A percentile compares a stretch with the other conserved stretches of the same genome.
Conservation (phyloP, 2,888 invertebrate species). For the Stenichneumon culpator region DNA sequence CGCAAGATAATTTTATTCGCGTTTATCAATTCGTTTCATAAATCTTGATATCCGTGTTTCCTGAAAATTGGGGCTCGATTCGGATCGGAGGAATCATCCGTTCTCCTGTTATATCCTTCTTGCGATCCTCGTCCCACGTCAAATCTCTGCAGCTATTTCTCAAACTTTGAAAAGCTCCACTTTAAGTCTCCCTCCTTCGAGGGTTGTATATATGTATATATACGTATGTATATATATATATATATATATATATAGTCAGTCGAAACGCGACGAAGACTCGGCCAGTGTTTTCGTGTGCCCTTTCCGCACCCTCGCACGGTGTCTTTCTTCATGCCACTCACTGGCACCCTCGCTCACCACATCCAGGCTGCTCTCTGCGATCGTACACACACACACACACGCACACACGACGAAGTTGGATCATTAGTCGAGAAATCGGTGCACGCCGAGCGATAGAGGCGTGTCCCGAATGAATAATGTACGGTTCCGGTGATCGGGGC, state of each 20-base stretch:
- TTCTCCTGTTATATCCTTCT: conserved; percentile 33
- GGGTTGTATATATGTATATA: not conserved
- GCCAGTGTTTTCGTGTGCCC: conserved; percentile 45
- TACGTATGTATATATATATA: conserved; percentile 15
- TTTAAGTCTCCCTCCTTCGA: conserved; percentile 12
- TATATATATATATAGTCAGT: conserved; percentile 15
- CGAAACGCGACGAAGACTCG: conserved; percentile 33
- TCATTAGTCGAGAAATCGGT: conserved; percentile 70
- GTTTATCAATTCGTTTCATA: conserved; percentile 52
- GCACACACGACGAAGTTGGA: conserved; percentile 46
- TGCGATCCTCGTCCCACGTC: conserved; percentile 9
- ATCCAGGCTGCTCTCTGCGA: conserved; percentile 48
- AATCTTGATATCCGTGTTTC: conserved; percentile 50
- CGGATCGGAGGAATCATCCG: not conserved
- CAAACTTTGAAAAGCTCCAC: conserved; percentile 46
- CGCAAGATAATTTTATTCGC: conserved; percentile 45
- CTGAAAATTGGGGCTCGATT: conserved; percentile 14
- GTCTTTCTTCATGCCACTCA: conserved; percentile 39
- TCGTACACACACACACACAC: conserved; percentile 37
- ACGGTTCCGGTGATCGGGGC: conserved; percentile 69
- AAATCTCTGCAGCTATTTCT: conserved; percentile 28
- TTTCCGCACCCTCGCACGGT: conserved; percentile 50
- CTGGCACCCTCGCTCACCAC: conserved; percentile 58
- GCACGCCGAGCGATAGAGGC: conserved; percentile 65
- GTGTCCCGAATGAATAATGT: conserved; percentile 72